These are phyloP conservation scores for Unio delphinus DNA, from an alignment of 2,888 invertebrate genomes.

Conservation along the genomic window DNA sequence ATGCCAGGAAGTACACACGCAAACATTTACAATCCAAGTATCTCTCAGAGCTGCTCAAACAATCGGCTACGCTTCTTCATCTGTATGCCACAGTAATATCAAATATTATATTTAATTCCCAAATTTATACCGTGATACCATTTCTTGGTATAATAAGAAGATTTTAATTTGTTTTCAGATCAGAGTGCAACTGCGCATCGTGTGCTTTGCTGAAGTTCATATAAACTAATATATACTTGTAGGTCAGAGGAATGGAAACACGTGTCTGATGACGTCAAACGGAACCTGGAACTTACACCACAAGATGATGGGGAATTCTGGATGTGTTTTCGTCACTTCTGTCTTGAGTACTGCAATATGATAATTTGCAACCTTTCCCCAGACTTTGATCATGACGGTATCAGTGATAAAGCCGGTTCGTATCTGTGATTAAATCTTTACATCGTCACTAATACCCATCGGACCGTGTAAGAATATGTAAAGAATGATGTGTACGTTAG, in stretches of 20 bases:
- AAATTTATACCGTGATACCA: too few relatives aligned
- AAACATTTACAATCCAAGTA: too few relatives aligned
- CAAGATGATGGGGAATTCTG: slow-evolving; percentile 63
- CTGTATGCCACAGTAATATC: too few relatives aligned
- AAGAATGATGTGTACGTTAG: too few relatives aligned
- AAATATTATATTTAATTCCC: too few relatives aligned
- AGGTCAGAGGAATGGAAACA: slow-evolving; percentile 58
- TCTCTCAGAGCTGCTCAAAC: too few relatives aligned
- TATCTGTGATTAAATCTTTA: neutral
- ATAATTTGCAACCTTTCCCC: slow-evolving; percentile 60
- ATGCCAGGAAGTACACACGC: too few relatives aligned
- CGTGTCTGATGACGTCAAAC: slow-evolving; percentile 51
- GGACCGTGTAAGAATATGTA: too few relatives aligned
- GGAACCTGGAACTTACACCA: slow-evolving; percentile 51
- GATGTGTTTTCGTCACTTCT: slow-evolving; percentile 58
- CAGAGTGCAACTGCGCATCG: neutral
- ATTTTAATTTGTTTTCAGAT: too few relatives aligned
- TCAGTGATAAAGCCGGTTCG: slow-evolving; percentile 59
- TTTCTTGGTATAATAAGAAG: too few relatives aligned
- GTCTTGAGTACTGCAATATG: slow-evolving; percentile 58
- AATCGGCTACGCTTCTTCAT: too few relatives aligned
- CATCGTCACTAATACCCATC: too few relatives aligned
- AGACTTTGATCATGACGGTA: slow-evolving; percentile 61
- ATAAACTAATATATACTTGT: slow-evolving; percentile 1
- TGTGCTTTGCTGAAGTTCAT: neutral